Base-by-base conservation (phyloP, 2,797 vertebrate genomes). In the Neosalanx taihuensis region DNA sequence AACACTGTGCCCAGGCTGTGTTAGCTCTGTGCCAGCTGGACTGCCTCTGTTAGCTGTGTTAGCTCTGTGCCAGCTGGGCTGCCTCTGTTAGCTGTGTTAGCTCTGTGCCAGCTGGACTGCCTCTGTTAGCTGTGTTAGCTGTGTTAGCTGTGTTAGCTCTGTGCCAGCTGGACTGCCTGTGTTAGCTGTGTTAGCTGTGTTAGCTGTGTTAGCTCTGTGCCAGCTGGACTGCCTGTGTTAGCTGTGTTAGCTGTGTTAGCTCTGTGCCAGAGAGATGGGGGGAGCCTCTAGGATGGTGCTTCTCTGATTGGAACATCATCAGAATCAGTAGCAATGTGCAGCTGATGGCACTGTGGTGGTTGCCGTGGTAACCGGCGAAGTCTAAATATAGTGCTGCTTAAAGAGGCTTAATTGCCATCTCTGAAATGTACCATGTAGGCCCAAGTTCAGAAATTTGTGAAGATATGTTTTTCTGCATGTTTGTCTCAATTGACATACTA, bases 311-410 rank as follows among this genome's bases (percentile, higher is more conserved):
- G 33, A 64, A 53, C 63, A n/a, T 46, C 59, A 6, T 37, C 23
- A 26, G 23, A 26, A 18, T 53, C 6, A 18, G 49, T 31, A 56
- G 37, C 41, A 56, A 60, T 31, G 53, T 72, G 5, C n/a, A n/a
- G n/a, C n/a, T n/a, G n/a, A n/a, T n/a, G 82, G 35, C 37, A 41
- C 37, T 10, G 37, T 73, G 69, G 69, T 62, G 41, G 89, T 90
- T 88, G 79, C 86, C 81, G 90, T 90, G 76, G 89, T 75, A 91
- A 92, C 90, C 77, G 68, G 64, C 74, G 23, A 67, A 75, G 71
- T 86, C 88, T 90, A 91, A 91, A 90, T 89, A 87, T 92, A 90
- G 87, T 80, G 67, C 53, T 67, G 72, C 83, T 79, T 56, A 57
- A 79, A 84, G 81, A 61, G 73, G 65, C 83, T 86, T 90, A 83